A percentile compares a stretch with the other conserved stretches of the same genome.
These are phyloP conservation scores for Phrynocephalus guinanensis DNA, from an alignment of 2,797 vertebrate genomes.

Conservation along the genomic window DNA sequence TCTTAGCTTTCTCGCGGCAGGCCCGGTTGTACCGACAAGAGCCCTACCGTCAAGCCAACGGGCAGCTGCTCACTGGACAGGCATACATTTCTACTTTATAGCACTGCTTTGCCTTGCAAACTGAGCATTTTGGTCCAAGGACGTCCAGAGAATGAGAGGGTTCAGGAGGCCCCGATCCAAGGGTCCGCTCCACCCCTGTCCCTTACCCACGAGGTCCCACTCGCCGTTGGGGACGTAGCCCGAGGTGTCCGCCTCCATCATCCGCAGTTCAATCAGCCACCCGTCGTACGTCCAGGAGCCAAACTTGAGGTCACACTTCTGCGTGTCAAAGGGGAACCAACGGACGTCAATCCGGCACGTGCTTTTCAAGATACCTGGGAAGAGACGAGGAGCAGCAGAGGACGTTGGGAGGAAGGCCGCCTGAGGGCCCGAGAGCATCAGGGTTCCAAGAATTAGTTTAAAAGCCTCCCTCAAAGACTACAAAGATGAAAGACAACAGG, in stretches of 20 bases:
- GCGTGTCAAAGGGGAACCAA: constrained; percentile 90
- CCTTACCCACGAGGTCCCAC: constrained; percentile 41
- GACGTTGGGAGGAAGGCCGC: not conserved
- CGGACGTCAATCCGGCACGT: constrained; percentile 88
- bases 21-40: no score
- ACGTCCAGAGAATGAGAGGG: no score
- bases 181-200: fast-evolving
- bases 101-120: no score
- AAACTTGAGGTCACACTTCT: constrained; percentile 88
- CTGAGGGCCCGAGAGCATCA: fast-evolving
- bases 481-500: not conserved
- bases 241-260: constrained; percentile 86
- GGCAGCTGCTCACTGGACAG: no score
- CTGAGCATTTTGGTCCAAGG: no score
- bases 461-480: not conserved
- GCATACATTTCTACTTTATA: no score
- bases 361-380: constrained; percentile 63
- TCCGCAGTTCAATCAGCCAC: constrained; percentile 86
- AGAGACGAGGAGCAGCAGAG: not conserved
- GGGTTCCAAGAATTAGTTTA: not conserved
- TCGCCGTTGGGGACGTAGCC: constrained; percentile 35
- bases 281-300: constrained; percentile 89
- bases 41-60: no score
- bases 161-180: not conserved
- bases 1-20: no score